Evolutionary conservation across 2,888 invertebrate species (phyloP), one percentile per base, ranked within the genome.

Genomic region (Coenonympha glycerion): DNA sequence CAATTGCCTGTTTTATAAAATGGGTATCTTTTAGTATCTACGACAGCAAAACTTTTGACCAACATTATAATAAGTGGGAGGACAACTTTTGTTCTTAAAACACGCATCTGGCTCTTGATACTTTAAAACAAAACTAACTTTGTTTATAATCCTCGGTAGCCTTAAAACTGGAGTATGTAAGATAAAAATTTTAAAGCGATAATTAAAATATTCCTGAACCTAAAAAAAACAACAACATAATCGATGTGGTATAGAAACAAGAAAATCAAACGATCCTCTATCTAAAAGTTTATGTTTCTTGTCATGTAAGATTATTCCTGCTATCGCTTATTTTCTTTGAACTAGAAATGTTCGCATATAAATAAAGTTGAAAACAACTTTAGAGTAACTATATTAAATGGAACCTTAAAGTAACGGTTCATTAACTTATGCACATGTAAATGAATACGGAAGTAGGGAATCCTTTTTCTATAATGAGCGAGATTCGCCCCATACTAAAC

Each of bases 381-480:
- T n/a, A n/a, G n/a, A n/a, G n/a, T n/a, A 42, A 31, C 8, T 21
- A 44, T 44, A 44, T 44, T 44, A 33, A 33, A 34, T 34, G 24
- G 45, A 45, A 34, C 34, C 44, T 33, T 45, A 45, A 45, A 34
- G 45, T 34, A 16, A 24, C 16, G 34, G 33, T 34, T 33, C 44
- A 44, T 44, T 44, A 21, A 42, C 31, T 31, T 21, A 11, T 31
- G 9, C 24, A 33, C 26, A 33, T 16, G 34, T 45, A 24, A 45
- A 45, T 45, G 34, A 42, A 42, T 42, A 15, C 19, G 45, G 6
- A n/a, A 11, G 24, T 1, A 18, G n/a, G 34, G n/a, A 24, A 24
- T 34, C 33, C 34, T 45, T 45, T 45, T 34, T 33, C 21, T 45
- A 45, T 45, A 34, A 34, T 45, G 45, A 34, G 45, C 30, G 33